Evolutionary conservation across 2,113 vertebrate genomes (phyloP), one percentile per base, ranked within the genome.

Genomic region (Glaucomys volans): DNA sequence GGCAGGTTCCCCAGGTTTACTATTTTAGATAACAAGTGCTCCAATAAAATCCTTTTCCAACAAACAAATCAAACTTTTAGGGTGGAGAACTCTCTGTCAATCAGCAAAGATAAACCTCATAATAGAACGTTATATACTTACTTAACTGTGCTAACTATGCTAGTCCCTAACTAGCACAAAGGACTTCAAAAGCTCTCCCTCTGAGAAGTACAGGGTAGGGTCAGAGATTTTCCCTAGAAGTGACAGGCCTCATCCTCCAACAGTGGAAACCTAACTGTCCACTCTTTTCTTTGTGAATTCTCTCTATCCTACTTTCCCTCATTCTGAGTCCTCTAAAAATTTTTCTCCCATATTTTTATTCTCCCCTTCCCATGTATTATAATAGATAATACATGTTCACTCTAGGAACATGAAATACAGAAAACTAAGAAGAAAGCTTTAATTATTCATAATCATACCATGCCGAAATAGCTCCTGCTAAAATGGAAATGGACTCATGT

Each of bases 51-150:
- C 79, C 76, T 87, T 52, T 95, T 94, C 76, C 74, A 87, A 84
- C 24, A 92, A 92, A 96, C 96, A 98, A 97, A 97, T 94, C 88
- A 96, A 97, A 76, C 69, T 90, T 96, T 97, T 54, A 95, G 90
- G 96, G 97, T 96, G 95, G 93, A 93, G 95, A 86, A 79, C 26
- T 64, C 82, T 66, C 69, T 71, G 89, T 91, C 97, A 96, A 76
- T 96, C 77, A 66, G 77, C 62, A 66, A 92, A 95, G 96, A 92
- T 92, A 97, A 90, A 88, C 67, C 94, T 96, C 96, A 96, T 90
- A 94, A 97, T 90, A 97, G 96, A 96, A 96, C 54, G 94, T 52
- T 96, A 87, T 74, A 89, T 67, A 84, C 93, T 84, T 80, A 79
- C 93, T 91, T 89, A 95, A 79, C 95, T 87, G 91, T 26, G 24